Conservation (phyloP, 2,888 invertebrate genomes). For the Lampropteryx suffumata region DNA sequence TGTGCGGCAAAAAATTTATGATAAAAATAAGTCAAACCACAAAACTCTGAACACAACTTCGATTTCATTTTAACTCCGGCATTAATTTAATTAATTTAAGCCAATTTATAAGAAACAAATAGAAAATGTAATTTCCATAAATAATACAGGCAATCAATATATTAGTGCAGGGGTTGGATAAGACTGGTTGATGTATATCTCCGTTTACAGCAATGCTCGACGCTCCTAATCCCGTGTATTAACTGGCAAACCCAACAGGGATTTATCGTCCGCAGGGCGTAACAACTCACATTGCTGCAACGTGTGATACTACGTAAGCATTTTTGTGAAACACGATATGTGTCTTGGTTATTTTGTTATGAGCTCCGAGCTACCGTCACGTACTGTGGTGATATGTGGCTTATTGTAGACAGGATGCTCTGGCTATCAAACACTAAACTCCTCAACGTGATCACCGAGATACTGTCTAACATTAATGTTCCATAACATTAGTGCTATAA, state of each 20-base stretch:
- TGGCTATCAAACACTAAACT: background rate
- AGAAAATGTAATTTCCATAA: background rate
- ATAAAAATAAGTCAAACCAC: too few relatives aligned
- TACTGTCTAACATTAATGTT: too few relatives aligned
- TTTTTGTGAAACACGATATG: slow-evolving; percentile 41
- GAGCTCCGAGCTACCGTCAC: background rate
- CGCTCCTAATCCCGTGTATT: slow-evolving; percentile 66
- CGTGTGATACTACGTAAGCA: slow-evolving; percentile 46
- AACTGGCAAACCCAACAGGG: slow-evolving; percentile 55
- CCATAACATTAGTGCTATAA: too few relatives aligned
- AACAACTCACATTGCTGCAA: slow-evolving; percentile 58
- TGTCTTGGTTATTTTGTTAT: slow-evolving; percentile 16
- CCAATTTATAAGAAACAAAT: too few relatives aligned
- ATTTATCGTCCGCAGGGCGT: slow-evolving; percentile 62
- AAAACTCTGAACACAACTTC: too few relatives aligned
- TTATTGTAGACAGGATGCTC: background rate
- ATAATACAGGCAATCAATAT: slow-evolving; percentile 43
- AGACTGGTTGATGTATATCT: slow-evolving; percentile 57
- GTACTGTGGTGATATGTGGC: too few relatives aligned
- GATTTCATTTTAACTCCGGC: too few relatives aligned
- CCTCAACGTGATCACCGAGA: too few relatives aligned
- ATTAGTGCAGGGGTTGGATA: slow-evolving; percentile 40
- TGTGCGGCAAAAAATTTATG: too few relatives aligned
- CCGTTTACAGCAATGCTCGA: slow-evolving; percentile 56
- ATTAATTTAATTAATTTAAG: too few relatives aligned